Conservation (phyloP, 2,797 vertebrate genomes). For the Chaetophractus vellerosus region DNA sequence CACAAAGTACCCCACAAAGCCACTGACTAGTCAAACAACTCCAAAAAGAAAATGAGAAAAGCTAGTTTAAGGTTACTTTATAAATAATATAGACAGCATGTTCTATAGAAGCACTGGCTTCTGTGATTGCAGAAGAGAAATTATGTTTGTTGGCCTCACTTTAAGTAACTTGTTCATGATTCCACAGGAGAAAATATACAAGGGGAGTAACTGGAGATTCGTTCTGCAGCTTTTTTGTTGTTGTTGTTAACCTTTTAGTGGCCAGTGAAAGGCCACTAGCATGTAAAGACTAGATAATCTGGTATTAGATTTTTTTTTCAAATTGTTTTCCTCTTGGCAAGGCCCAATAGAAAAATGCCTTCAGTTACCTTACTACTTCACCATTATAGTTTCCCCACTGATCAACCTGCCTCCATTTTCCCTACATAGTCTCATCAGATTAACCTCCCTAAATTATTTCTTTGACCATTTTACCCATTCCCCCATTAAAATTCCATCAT, state of each 20-base stretch:
- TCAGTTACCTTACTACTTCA: background rate
- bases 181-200: slow-evolving; percentile 57
- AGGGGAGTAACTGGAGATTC: background rate
- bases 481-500: slow-evolving; percentile 12
- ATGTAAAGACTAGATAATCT: background rate
- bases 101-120: slow-evolving; percentile 17
- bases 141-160: background rate
- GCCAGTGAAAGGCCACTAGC: background rate
- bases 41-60: background rate
- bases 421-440: background rate
- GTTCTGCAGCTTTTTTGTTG: slow-evolving; percentile 22
- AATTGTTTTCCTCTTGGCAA: background rate
- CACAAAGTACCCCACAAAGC: background rate
- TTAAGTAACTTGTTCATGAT: slow-evolving; percentile 2
- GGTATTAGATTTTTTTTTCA: slow-evolving; percentile 41
- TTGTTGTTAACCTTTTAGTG: slow-evolving; percentile 36
- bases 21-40: background rate
- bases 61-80: slow-evolving; percentile 47
- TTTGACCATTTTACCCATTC: background rate
- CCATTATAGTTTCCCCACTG: background rate
- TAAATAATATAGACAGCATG: background rate
- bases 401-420: background rate
- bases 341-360: slow-evolving; percentile 2
- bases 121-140: slow-evolving; percentile 34
- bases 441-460: slow-evolving; percentile 49